A percentile compares a stretch with the other conserved stretches of the same genome.
Conservation (phyloP, 2,888 invertebrate genomes). For the Rosalia funebris region DNA sequence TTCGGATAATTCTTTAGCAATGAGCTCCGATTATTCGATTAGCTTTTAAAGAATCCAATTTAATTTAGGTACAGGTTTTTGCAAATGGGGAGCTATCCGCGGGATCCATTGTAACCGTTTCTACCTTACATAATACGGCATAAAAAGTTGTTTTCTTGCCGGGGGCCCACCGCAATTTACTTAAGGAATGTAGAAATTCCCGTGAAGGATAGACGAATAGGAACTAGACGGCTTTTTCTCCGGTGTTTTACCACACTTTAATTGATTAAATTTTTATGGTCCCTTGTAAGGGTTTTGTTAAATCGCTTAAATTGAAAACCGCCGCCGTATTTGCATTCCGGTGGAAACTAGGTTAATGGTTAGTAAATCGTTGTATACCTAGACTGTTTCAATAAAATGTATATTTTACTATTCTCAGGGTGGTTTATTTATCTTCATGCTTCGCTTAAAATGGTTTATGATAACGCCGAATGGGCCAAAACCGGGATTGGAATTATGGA, state of each 20-base stretch:
- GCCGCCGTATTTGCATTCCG: constrained; percentile 39
- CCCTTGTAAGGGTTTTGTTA: constrained; percentile 33
- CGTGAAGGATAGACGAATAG: constrained; percentile 3
- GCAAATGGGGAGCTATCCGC: constrained; percentile 2
- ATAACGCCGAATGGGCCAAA: background rate
- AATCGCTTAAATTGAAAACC: constrained; percentile 39
- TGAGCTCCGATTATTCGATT: too few relatives aligned
- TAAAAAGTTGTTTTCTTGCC: constrained; percentile 7
- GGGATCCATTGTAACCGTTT: background rate
- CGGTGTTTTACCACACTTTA: constrained; percentile 32
- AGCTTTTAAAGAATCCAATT: too few relatives aligned
- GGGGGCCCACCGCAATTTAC: constrained; percentile 9
- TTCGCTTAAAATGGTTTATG: constrained; percentile 18
- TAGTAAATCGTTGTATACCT: constrained; percentile 38
- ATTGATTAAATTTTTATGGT: constrained; percentile 40
- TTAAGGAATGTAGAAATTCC: constrained; percentile 12
- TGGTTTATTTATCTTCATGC: constrained; percentile 11
- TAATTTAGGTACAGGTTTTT: background rate
- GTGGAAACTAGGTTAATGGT: constrained; percentile 40
- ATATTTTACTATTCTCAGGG: constrained; percentile 12
- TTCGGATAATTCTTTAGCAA: too few relatives aligned
- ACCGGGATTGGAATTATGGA: background rate
- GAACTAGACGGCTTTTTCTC: constrained; percentile 9
- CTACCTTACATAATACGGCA: background rate
- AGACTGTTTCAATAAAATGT: constrained; percentile 33